phyloP scores from a whole-genome alignment of 2,888 invertebrate genomes.

The Drosophila kuntzei region DNA sequence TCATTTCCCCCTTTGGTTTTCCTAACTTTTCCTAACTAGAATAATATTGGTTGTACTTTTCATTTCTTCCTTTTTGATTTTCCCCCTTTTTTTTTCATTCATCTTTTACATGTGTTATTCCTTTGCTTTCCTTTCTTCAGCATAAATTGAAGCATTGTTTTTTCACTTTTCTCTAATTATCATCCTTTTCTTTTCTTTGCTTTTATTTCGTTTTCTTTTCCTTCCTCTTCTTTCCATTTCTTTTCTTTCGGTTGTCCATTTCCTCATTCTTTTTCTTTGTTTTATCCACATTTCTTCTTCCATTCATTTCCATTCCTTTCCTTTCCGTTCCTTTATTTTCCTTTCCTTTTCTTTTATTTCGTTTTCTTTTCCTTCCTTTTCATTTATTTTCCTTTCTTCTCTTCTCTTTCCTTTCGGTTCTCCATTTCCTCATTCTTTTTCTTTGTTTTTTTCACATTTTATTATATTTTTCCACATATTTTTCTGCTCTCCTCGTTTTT shows the following conservation, averaged over 20 bases:
- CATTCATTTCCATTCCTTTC: too few relatives aligned
- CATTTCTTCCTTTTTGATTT: not conserved
- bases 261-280: too few relatives aligned
- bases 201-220: not conserved
- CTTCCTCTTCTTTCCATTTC: not conserved
- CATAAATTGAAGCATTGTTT: not conserved
- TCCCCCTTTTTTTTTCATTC: not conserved
- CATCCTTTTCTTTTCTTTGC: not conserved
- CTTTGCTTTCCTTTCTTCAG: not conserved
- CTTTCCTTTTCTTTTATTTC: not conserved
- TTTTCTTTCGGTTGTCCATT: not conserved
- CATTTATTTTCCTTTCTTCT: not conserved
- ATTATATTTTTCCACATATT: too few relatives aligned
- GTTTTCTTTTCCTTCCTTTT: too few relatives aligned
- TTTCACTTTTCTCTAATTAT: not conserved
- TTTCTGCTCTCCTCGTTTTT: too few relatives aligned
- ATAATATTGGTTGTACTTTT: slow-evolving; percentile 4
- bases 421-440: not conserved
- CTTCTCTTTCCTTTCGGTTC: not conserved
- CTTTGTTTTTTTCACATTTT: too few relatives aligned
- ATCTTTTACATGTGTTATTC: not conserved
- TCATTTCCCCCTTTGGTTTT: not conserved
- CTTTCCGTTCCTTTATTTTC: not conserved
- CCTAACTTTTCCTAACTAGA: not conserved
- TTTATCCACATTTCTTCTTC: too few relatives aligned